Evolutionary conservation across 2,888 invertebrate genomes (phyloP).

Genomic region (Heteromyza rotundicornis): DNA sequence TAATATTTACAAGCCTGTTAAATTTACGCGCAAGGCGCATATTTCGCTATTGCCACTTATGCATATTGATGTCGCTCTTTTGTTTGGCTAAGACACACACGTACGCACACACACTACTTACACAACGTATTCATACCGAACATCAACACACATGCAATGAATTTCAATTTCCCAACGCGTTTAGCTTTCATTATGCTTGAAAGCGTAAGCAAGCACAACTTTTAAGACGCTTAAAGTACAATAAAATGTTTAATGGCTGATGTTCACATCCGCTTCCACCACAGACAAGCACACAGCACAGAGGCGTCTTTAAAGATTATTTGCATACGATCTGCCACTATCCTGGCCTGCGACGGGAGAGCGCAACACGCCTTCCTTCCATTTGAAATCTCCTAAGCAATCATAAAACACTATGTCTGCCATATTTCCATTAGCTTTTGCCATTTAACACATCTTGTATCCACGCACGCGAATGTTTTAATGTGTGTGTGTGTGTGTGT

Average conservation of each 20-base stretch:
- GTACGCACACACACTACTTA: background rate
- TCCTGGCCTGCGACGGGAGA: too few species aligned
- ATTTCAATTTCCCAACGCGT: slow-evolving; percentile 22
- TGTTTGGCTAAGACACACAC: background rate
- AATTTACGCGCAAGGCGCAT: background rate
- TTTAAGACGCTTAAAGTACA: background rate
- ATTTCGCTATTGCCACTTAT: background rate
- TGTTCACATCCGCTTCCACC: background rate
- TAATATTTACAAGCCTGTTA: slow-evolving; percentile 1
- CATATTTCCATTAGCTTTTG: slow-evolving; percentile 18
- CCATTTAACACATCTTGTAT: slow-evolving; percentile 11
- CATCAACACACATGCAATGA: slow-evolving; percentile 7
- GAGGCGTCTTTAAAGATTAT: background rate
- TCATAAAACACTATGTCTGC: slow-evolving; percentile 10
- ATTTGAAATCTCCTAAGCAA: too few species aligned
- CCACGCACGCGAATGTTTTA: background rate
- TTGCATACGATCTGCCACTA: background rate
- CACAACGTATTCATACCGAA: background rate
- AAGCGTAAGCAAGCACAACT: slow-evolving; percentile 26
- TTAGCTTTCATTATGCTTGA: slow-evolving; percentile 30
- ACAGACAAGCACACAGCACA: background rate
- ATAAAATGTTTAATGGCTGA: slow-evolving; percentile 3
- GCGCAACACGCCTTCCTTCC: too few species aligned
- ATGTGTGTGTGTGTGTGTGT: background rate
- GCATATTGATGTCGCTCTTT: background rate